Evolutionary conservation across 2,888 invertebrate genomes (phyloP).

Genomic region (Eilema sororculum): DNA sequence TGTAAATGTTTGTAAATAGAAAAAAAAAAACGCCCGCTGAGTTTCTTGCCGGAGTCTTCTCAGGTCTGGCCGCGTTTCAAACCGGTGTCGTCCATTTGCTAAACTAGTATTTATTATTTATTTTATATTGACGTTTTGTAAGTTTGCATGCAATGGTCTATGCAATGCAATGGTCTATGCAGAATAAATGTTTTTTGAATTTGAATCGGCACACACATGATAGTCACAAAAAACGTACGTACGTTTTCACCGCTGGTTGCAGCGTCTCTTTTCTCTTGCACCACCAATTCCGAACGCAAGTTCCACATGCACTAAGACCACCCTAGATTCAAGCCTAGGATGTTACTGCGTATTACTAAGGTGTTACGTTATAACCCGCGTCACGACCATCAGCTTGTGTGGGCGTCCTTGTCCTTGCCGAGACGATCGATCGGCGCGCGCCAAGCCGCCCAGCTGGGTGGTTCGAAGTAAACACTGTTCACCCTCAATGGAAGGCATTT

Average conservation of each 20-base stretch:
- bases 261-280: neutral
- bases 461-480: slow-evolving; percentile 51
- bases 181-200: too few species aligned
- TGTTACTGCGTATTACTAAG: slow-evolving; percentile 48
- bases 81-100: too few species aligned
- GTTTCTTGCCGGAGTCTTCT: too few species aligned
- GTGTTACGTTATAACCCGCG: slow-evolving; percentile 52
- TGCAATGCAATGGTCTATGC: too few species aligned
- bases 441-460: slow-evolving; percentile 52
- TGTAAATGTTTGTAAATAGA: too few species aligned
- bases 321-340: slow-evolving; percentile 13
- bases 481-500: slow-evolving; percentile 45
- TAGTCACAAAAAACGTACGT: slow-evolving; percentile 2
- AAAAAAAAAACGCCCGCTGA: too few species aligned
- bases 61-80: too few species aligned
- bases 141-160: too few species aligned
- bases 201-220: neutral
- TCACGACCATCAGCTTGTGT: slow-evolving; percentile 40
- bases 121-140: too few species aligned
- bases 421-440: slow-evolving; percentile 79
- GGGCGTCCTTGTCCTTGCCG: slow-evolving; percentile 79
- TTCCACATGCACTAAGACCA: slow-evolving; percentile 9
- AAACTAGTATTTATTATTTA: too few species aligned
- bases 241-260: neutral
- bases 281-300: neutral